A percentile compares a stretch with the other conserved stretches of the same genome.
These are phyloP conservation scores for Brachyhypopomus gauderio DNA, from an alignment of 2,113 vertebrate genomes.

Conservation along the genomic window DNA sequence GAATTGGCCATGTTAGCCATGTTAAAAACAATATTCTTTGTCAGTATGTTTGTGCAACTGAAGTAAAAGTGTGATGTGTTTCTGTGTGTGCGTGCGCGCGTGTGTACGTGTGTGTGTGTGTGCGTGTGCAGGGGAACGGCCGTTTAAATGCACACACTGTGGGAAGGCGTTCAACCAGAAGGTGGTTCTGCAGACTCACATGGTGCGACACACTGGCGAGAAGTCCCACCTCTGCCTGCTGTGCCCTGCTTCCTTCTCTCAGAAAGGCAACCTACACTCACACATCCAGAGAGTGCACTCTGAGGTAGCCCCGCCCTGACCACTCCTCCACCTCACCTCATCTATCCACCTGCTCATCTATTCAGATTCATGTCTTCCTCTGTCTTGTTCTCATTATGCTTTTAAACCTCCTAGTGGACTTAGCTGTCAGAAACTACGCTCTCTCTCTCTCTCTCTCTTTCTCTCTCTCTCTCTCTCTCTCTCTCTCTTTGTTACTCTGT, in stretches of 20 bases:
- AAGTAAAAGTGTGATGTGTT: not conserved
- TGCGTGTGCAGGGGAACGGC: slow-evolving; percentile 83
- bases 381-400: too few species aligned
- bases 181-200: slow-evolving; percentile 97
- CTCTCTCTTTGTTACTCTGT: not conserved
- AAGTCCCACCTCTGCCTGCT: slow-evolving; percentile 95
- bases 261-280: slow-evolving; percentile 97
- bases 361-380: too few species aligned
- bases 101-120: slow-evolving; percentile 20
- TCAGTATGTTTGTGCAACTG: not conserved
- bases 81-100: not conserved
- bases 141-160: slow-evolving; percentile 90
- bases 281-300: slow-evolving; percentile 97
- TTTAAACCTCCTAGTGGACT: too few species aligned
- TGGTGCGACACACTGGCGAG: slow-evolving; percentile 96
- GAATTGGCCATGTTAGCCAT: too few species aligned
- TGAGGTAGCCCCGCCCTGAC: slow-evolving; percentile 78
- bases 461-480: slow-evolving; percentile 36
- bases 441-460: slow-evolving; percentile 18
- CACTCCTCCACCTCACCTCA: too few species aligned
- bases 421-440: not conserved
- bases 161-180: slow-evolving; percentile 99
- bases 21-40: too few species aligned
- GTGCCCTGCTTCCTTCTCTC: slow-evolving; percentile 96
- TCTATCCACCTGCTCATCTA: too few species aligned